Base-by-base conservation (phyloP, 2,888 invertebrate species). In the Pinctada fucata region DNA sequence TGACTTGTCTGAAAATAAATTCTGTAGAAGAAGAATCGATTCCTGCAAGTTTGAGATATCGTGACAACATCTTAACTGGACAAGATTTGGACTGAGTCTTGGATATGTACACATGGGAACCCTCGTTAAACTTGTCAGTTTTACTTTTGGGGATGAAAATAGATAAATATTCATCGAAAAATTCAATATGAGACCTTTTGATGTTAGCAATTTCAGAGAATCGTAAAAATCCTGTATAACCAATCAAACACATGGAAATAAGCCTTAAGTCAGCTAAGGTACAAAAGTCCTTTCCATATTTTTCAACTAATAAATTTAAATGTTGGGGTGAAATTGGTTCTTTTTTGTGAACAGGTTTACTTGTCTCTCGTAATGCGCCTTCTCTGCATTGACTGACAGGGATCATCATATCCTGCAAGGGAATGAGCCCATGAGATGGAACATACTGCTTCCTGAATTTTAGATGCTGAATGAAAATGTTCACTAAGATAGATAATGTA, bases 221-320 rank as follows among this genome's bases (percentile, higher is more conserved):
- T 50, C 3, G 48, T 58, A 73, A 73, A 73, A 73, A 5, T n/a
- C 50, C 73, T 6, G 73, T 49, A 67, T 52, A 75, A 67, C 75
- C 45, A 45, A 75, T 31, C n/a, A 75, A 6, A 67, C 51, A 74
- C 66, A 74, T 74, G 67, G 51, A 66, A 64, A 16, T n/a, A 16
- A 74, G 66, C 2, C 74, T 31, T 16, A 52, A 10, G 10, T 52
- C 58, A 52, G 58, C 58, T 52, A 52, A 52, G 10, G 5, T 52
- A 52, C 10, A 8, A 8, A 10, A 52, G 10, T 52, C 10, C 5
- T 52, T 52, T 52, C 10, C 58, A 52, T 52, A 52, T 52, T 52
- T 52, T 52, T 52, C 58, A 8, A 52, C 58, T 10, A 52, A 52
- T 52, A 52, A 52, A 8, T 5, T 8, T 52, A 52, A 52, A 52